phyloP scores from a whole-genome alignment of 1,140 invertebrate species.

The Chironomus striatipennis region DNA sequence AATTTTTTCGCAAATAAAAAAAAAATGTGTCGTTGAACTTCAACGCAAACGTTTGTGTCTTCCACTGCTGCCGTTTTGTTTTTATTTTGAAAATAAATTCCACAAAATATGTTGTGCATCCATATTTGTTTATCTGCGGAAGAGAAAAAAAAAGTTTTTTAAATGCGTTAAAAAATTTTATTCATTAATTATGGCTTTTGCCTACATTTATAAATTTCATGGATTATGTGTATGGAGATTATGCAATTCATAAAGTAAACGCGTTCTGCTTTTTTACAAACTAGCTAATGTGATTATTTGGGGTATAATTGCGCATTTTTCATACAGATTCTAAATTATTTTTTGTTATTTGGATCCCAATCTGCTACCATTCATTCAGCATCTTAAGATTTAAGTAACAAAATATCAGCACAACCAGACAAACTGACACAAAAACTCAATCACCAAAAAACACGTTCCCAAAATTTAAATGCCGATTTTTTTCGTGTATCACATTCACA shows the following conservation, averaged over 20 bases:
- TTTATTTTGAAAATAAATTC: slow-evolving; percentile 10
- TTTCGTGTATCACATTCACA: too few species aligned
- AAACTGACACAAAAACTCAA: too few species aligned
- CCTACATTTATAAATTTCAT: background rate
- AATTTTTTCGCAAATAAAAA: background rate
- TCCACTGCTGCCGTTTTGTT: background rate
- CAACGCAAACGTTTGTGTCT: background rate
- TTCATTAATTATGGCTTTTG: slow-evolving; percentile 3
- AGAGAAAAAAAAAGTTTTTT: background rate
- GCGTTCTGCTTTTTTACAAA: background rate
- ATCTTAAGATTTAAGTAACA: too few species aligned
- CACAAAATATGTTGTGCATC: slow-evolving; percentile 7
- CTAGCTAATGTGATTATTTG: too few species aligned
- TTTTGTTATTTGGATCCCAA: too few species aligned
- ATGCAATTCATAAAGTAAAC: background rate
- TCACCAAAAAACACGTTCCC: too few species aligned
- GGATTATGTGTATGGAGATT: background rate
- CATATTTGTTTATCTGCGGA: slow-evolving; percentile 12
- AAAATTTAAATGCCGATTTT: too few species aligned
- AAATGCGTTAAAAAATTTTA: background rate
- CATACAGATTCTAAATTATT: too few species aligned
- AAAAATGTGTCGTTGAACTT: slow-evolving; percentile 4
- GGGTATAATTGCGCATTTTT: too few species aligned
- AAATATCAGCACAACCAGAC: too few species aligned
- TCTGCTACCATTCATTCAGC: too few species aligned